These are phyloP conservation scores for Apolygus lucorum DNA, from an alignment of 1,140 invertebrate species.

Conservation along the genomic window DNA sequence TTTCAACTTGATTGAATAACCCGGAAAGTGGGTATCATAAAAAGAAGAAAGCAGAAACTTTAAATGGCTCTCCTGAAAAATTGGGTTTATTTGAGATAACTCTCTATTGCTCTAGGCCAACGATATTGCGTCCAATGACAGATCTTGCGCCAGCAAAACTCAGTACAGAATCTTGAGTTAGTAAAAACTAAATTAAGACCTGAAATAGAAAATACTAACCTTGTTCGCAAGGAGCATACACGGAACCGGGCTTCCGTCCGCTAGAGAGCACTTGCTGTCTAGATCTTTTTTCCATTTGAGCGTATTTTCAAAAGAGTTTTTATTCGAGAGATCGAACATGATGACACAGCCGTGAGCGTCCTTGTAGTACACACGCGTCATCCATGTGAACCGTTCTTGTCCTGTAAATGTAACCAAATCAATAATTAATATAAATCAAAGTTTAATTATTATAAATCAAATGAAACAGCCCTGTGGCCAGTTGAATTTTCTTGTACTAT, in stretches of 20 bases:
- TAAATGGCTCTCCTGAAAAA: no score
- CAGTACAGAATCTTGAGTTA: no score
- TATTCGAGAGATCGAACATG: slow-evolving; percentile 52
- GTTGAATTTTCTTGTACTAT: not conserved
- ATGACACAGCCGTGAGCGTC: slow-evolving; percentile 53
- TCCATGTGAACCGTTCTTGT: slow-evolving; percentile 53
- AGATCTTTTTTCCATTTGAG: slow-evolving; percentile 54
- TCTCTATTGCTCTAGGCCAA: no score
- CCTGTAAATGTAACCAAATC: slow-evolving; percentile 37
- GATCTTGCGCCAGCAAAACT: no score
- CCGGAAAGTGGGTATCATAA: no score
- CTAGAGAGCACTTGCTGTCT: slow-evolving; percentile 47
- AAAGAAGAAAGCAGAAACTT: no score
- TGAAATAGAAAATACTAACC: no score
- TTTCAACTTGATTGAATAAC: no score
- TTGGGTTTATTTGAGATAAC: no score
- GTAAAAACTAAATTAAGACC: no score
- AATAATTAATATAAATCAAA: not conserved
- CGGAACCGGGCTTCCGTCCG: slow-evolving; percentile 47
- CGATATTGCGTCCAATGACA: no score
- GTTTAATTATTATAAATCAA: slow-evolving; percentile 23
- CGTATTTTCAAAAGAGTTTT: slow-evolving; percentile 47
- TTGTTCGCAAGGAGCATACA: slow-evolving; percentile 53
- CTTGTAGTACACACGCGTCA: slow-evolving; percentile 55
- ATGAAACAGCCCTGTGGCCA: no score